phyloP scores from a whole-genome alignment of 1,140 invertebrate genomes.

The Olivierus martensii region DNA sequence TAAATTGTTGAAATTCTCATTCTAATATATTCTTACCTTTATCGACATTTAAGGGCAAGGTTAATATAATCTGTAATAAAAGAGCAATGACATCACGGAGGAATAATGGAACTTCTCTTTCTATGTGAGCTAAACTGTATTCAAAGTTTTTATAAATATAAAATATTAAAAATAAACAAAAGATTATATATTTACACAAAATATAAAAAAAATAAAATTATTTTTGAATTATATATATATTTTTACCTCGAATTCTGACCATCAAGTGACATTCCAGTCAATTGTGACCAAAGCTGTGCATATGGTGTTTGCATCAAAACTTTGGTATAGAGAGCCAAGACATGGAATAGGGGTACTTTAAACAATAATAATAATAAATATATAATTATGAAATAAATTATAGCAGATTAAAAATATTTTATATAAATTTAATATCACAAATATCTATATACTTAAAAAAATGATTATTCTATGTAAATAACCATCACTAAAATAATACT shows the following conservation, averaged over 20 bases:
- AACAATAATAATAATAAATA: no score
- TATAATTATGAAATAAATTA: no score
- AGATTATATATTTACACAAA: not conserved
- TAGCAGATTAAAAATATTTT: no score
- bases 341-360: conserved; percentile 67
- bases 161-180: not conserved
- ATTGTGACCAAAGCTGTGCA: conserved; percentile 30
- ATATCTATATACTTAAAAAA: no score
- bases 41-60: conserved; percentile 70
- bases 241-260: conserved; percentile 11
- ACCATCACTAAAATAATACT: no score
- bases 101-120: conserved; percentile 62
- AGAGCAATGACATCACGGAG: conserved; percentile 67
- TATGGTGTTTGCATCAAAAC: conserved; percentile 35
- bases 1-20: no score
- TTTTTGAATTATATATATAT: not conserved
- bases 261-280: conserved; percentile 27
- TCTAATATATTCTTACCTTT: conserved; percentile 45
- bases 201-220: not conserved
- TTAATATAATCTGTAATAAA: conserved; percentile 68
- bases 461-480: no score
- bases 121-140: conserved; percentile 27
- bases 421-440: no score
- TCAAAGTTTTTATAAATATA: not conserved
- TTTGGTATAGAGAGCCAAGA: conserved; percentile 68